A percentile compares a stretch with the other conserved stretches of the same genome.
These are phyloP conservation scores for Cairina moschata DNA, from an alignment of 2,113 vertebrate species.

Conservation along the genomic window DNA sequence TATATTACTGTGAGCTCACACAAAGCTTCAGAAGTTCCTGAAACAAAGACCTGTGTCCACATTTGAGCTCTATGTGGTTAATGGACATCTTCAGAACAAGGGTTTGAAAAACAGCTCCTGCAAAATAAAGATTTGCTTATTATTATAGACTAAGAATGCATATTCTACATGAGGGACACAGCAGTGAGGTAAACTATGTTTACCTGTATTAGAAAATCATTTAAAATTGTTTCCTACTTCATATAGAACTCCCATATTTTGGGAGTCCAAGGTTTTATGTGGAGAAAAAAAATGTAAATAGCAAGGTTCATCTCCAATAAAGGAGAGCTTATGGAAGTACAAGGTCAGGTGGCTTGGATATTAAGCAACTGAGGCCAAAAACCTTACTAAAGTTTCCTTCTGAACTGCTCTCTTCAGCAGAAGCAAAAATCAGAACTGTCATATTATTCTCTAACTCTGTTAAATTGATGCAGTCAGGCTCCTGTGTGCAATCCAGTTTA, in stretches of 20 bases:
- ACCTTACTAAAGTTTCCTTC: not conserved
- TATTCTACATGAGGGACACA: not conserved
- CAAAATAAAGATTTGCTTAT: not conserved
- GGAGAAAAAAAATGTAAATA: not conserved
- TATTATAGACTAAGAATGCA: not conserved
- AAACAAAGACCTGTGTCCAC: not conserved
- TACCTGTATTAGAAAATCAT: not conserved
- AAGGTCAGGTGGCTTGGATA: not conserved
- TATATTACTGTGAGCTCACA: not conserved
- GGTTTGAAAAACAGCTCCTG: not conserved
- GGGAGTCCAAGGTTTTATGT: not conserved
- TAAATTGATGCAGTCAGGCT: slow-evolving; percentile 24
- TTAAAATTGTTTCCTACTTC: not conserved
- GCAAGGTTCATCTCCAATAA: not conserved
- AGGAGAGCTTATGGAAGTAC: not conserved
- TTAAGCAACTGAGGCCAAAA: not conserved
- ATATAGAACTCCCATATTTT: not conserved
- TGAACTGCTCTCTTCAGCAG: not conserved
- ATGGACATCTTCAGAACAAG: not conserved
- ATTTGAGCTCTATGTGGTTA: not conserved
- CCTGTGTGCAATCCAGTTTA: slow-evolving; percentile 7
- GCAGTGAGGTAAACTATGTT: not conserved
- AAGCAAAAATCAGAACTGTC: not conserved
- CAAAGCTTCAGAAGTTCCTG: not conserved
- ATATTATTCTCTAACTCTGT: slow-evolving; percentile 1